Conservation (phyloP, 2,113 vertebrate genomes). For the Clarias macrocephalus region DNA sequence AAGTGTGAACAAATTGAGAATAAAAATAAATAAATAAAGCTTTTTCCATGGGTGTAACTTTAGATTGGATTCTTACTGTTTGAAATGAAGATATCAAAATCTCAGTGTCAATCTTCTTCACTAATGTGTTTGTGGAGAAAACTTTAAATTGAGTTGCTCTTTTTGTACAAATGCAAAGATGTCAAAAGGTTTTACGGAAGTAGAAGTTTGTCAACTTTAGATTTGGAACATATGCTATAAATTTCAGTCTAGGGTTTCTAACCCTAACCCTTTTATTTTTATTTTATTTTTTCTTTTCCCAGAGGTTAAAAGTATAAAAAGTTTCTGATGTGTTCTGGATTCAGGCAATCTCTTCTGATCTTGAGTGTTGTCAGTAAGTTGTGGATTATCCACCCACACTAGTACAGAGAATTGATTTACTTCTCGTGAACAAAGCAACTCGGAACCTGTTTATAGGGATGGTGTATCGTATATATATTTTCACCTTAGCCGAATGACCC, state of each 20-base stretch:
- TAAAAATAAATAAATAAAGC: neutral
- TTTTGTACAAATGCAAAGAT: neutral
- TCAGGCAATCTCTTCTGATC: conserved; percentile 15
- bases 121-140: neutral
- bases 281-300: neutral
- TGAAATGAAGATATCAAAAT: conserved; percentile 4
- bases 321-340: conserved; percentile 15
- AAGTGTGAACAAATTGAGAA: conserved; percentile 4
- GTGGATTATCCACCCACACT: conserved; percentile 28
- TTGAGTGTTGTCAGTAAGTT: conserved; percentile 17
- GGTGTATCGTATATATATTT: conserved; percentile 26
- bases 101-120: neutral
- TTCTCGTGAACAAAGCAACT: conserved; percentile 3
- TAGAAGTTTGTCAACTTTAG: neutral
- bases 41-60: neutral
- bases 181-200: neutral
- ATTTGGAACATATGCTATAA: neutral
- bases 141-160: neutral
- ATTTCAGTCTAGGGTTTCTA: neutral
- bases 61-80: conserved; percentile 11
- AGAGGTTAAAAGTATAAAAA: neutral
- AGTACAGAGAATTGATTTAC: conserved; percentile 37
- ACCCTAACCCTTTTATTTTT: too few species aligned
- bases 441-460: conserved; percentile 34
- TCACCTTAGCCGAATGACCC: conserved; percentile 35